phyloP scores from a whole-genome alignment of 2,113 vertebrate genomes.

The Burhinus oedicnemus region DNA sequence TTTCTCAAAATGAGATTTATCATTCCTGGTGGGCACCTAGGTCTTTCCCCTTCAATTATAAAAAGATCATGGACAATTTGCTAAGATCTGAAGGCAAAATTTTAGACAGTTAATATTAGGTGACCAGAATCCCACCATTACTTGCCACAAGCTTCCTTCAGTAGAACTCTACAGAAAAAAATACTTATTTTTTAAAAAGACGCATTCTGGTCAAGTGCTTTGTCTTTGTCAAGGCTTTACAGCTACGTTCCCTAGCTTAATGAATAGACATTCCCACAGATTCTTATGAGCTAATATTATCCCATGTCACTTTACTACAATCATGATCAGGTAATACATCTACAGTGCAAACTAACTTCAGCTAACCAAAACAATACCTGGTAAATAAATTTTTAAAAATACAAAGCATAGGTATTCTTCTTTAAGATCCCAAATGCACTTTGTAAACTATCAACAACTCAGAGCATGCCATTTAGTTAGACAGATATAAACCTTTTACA shows the following conservation, averaged over 20 bases:
- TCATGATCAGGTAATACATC: neutral
- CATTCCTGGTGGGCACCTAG: neutral
- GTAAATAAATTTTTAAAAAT: neutral
- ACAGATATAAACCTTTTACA: neutral
- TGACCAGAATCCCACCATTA: neutral
- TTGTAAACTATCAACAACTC: neutral
- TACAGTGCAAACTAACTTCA: neutral
- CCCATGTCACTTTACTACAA: neutral
- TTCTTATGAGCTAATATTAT: neutral
- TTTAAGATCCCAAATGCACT: neutral
- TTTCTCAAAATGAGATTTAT: neutral
- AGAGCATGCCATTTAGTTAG: neutral
- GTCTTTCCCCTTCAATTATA: neutral
- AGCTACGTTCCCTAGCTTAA: neutral
- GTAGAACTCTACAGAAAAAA: neutral
- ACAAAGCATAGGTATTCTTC: neutral
- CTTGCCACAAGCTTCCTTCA: neutral
- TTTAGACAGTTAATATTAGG: neutral
- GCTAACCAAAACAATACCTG: neutral
- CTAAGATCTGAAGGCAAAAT: neutral
- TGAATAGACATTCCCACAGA: neutral
- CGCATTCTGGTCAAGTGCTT: neutral
- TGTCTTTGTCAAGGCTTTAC: neutral
- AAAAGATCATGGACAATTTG: neutral
- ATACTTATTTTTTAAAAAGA: rapidly evolving